Percentiles rank a stretch among this genome's conserved stretches.
Conservation (phyloP, 2,797 vertebrate species). For the Chelmon rostratus region DNA sequence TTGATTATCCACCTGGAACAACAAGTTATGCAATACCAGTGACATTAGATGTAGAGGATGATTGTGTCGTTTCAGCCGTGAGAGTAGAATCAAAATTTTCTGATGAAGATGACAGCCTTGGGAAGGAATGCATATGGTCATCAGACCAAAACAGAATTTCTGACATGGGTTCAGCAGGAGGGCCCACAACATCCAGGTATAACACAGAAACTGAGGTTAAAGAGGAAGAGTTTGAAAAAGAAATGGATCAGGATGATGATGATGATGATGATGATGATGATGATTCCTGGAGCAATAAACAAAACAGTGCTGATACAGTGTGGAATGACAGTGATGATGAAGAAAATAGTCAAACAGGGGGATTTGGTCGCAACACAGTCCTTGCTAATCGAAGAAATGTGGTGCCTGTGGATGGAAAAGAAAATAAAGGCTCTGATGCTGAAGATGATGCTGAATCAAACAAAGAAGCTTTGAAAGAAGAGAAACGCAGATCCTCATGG, state of each 20-base stretch:
- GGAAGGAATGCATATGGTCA: conserved; percentile 47
- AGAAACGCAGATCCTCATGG: conserved; percentile 70
- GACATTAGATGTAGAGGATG: conserved; percentile 73
- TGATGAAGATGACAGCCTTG: conserved; percentile 82
- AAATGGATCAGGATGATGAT: conserved; percentile 51
- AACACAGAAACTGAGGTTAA: conserved; percentile 1
- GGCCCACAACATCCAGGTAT: conserved; percentile 2
- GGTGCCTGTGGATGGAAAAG: background rate
- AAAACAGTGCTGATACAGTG: conserved; percentile 23
- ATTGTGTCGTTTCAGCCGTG: conserved; percentile 83
- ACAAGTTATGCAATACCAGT: conserved; percentile 37
- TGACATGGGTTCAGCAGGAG: conserved; percentile 11
- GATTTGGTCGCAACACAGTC: conserved; percentile 30
- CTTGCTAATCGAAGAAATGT: conserved; percentile 31
- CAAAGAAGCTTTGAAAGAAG: conserved; percentile 15
- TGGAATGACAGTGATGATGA: conserved; percentile 67
- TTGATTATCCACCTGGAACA: conserved; percentile 14
- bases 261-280: conserved; percentile 54
- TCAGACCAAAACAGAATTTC: conserved; percentile 20
- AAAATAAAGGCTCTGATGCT: conserved; percentile 33
- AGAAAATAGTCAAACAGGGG: conserved; percentile 27
- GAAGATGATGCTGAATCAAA: conserved; percentile 37
- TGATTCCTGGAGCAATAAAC: conserved; percentile 53
- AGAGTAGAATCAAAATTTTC: conserved; percentile 83
- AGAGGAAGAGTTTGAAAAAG: conserved; percentile 42